Evolutionary conservation across 2,888 invertebrate genomes (phyloP), one percentile per base, ranked within the genome.

Genomic region (Selenia dentaria): DNA sequence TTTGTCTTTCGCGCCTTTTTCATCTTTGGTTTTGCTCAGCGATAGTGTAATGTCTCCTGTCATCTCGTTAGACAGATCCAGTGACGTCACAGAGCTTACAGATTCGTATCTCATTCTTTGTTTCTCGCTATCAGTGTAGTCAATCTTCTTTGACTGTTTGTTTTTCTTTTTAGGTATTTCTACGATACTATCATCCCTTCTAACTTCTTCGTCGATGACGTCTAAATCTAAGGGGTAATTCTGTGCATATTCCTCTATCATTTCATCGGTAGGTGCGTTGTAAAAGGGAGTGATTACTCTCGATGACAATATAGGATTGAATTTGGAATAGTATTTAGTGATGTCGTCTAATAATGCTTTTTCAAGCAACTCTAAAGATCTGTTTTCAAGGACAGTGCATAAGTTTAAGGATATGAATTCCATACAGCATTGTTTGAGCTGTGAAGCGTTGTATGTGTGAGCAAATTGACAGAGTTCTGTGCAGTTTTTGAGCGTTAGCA

Each of bases 331-430:
- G 74, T 94, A 94, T 2, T 85, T 81, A 1, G 94, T 93, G 10
- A 97, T 86, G 28, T 94, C 94, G 29, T 92, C 87, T 14, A 96
- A 73, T 0, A 94, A 79, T 0, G 87, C 83, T 1, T 92, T 84
- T 50, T 94, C 93, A 42, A 96, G 73, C 9, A 88, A 76, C 50
- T 96, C 95, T 36, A 96, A 79, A 18, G 91, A 83, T 64, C 92
- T 92, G 56, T 92, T 92, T 75, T 96, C 95, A 3, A 97, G 80
- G 6, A 97, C 82, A 10, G 94, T 91, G 3, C 94, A 85, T 28
- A 97, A 76, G 79, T 97, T 97, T 34, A 95, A 86, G 3, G 93
- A 93, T 46, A 97, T 94, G 67, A 94, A 97, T 64, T 96, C 94
- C 92, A 96, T 93, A 72, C 95, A 95, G 48, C 93, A 93, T 8